phyloP scores from a whole-genome alignment of 1,140 invertebrate species.

The Drosophila eugracilis region DNA sequence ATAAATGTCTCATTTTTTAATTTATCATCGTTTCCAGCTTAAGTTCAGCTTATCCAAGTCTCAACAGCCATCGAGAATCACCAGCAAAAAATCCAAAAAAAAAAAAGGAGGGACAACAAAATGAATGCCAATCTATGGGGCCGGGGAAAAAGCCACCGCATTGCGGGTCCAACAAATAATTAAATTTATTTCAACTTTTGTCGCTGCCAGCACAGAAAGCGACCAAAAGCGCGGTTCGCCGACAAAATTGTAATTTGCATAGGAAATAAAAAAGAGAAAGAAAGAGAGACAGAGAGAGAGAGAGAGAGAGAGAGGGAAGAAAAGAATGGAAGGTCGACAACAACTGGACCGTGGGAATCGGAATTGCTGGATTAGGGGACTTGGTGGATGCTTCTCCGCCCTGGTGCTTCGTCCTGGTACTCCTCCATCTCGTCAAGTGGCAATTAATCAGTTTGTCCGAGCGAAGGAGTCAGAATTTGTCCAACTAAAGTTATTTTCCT shows the following conservation, averaged over 20 bases:
- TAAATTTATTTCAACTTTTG: slow-evolving; percentile 60
- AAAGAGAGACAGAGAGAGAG: background rate
- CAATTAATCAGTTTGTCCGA: slow-evolving; percentile 77
- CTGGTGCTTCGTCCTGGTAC: slow-evolving; percentile 15
- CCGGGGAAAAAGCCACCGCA: slow-evolving; percentile 37
- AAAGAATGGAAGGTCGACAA: slow-evolving; percentile 15
- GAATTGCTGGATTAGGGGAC: slow-evolving; percentile 35
- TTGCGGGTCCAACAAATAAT: slow-evolving; percentile 62
- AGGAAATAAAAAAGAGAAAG: slow-evolving; percentile 7
- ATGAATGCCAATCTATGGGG: slow-evolving; percentile 36
- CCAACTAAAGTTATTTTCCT: slow-evolving; percentile 20
- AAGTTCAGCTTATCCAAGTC: slow-evolving; percentile 29
- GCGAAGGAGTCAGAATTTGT: slow-evolving; percentile 40
- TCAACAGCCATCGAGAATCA: slow-evolving; percentile 20
- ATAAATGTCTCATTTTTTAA: slow-evolving; percentile 12
- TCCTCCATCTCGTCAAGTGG: slow-evolving; percentile 49
- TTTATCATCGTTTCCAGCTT: slow-evolving; percentile 25
- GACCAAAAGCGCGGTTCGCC: slow-evolving; percentile 19
- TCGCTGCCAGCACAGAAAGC: slow-evolving; percentile 49
- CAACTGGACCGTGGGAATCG: slow-evolving; percentile 16
- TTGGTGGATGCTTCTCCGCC: slow-evolving; percentile 1
- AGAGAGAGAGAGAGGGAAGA: no score
- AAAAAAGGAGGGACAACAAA: slow-evolving; percentile 12
- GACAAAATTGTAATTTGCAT: slow-evolving; percentile 72
- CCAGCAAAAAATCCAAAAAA: background rate